Base-by-base conservation (phyloP, 2,888 invertebrate genomes). In the Branchellion lobata region DNA sequence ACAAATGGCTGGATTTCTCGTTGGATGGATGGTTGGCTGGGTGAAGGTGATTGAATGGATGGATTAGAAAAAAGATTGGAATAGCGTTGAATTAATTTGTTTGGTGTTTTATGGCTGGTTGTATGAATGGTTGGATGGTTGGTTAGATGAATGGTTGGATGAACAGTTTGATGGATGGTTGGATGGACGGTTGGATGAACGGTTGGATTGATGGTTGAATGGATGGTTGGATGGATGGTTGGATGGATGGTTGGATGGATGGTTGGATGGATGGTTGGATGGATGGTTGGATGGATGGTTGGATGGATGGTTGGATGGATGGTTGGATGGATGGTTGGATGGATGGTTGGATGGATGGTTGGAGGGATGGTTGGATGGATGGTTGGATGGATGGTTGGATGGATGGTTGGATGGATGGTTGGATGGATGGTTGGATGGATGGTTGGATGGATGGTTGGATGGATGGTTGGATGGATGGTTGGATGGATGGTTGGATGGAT, bases 231-330 rank as follows among this genome's bases (percentile, higher is more conserved):
- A 57, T 57, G 61, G 61, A 57, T 57, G 61, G 61, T 14, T 57
- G 61, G 61, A 57, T 24, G 61, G 61, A 57, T 57, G 61, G 61
- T 14, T 57, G 61, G 61, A 57, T 57, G n/a, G 21, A 57, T 57
- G 24, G 21, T 18, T 57, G 61, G 61, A 57, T 57, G 61, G 61
- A 57, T 57, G 61, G 61, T 14, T 24, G 61, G 61, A 57, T 57
- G 61, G 61, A 57, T 57, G n/a, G 21, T 14, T 57, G 24, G 61
- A 57, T 57, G 61, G 61, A 57, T 57, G 61, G 61, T 3, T 57
- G 61, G 61, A 57, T 57, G 61, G 61, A 57, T 57, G 24, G 61
- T 14, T 57, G 61, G 61, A 57, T 57, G 61, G 61, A 57, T 57
- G n/a, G 61, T 14, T 57, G 61, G 61, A 57, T 24, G 21, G 61